Evolutionary conservation across 2,797 vertebrate species (phyloP).

Genomic region (Sciaenops ocellatus): DNA sequence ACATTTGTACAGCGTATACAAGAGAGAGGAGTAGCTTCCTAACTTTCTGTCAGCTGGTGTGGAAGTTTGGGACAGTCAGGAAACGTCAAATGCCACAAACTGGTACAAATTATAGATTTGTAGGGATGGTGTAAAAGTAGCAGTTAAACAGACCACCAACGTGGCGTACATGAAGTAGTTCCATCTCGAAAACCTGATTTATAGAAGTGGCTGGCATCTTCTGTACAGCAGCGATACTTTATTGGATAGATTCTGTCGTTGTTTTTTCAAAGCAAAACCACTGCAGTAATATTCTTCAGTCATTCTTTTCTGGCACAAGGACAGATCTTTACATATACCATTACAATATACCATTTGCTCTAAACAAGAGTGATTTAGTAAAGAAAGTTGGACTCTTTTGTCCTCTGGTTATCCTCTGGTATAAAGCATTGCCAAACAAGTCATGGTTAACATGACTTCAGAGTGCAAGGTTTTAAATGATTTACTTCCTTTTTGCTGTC

Average conservation of each 20-base stretch:
- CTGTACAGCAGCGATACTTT: background rate
- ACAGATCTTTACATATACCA: background rate
- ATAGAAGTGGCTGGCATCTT: background rate
- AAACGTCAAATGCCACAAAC: slow-evolving; percentile 19
- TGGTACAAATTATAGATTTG: slow-evolving; percentile 33
- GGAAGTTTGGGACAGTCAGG: slow-evolving; percentile 16
- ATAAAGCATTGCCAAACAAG: too few relatives aligned
- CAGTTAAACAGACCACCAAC: slow-evolving; percentile 35
- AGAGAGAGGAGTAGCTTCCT: slow-evolving; percentile 11
- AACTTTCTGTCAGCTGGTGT: background rate
- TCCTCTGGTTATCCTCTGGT: background rate
- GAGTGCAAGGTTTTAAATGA: background rate
- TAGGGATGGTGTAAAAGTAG: slow-evolving; percentile 2
- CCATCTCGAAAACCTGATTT: background rate
- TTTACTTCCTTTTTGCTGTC: too few relatives aligned
- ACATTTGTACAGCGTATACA: slow-evolving; percentile 5
- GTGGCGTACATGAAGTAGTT: background rate
- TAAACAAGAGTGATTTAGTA: background rate
- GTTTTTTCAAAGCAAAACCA: background rate
- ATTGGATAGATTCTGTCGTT: background rate
- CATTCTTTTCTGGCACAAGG: background rate
- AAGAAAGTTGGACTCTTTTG: background rate
- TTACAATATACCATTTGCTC: background rate
- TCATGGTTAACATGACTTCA: background rate
- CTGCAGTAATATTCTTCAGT: background rate